These are phyloP conservation scores for Tonatia bakeri DNA, from an alignment of 2,113 vertebrate genomes.

Conservation along the genomic window DNA sequence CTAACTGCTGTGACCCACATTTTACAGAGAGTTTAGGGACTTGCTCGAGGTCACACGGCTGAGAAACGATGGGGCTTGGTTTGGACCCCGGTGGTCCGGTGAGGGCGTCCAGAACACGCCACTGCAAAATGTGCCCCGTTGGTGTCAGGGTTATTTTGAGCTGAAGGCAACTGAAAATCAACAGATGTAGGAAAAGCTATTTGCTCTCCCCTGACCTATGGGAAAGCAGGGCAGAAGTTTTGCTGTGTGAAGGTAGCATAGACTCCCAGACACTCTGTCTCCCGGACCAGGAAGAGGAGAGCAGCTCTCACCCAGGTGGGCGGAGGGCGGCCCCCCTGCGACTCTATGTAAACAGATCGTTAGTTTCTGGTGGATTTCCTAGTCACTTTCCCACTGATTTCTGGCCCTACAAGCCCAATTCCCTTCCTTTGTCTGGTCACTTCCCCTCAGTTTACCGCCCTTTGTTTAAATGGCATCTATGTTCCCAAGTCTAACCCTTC, in stretches of 20 bases:
- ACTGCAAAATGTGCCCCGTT: neutral
- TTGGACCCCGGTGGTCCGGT: neutral
- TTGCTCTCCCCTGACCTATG: neutral
- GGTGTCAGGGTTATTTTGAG: neutral
- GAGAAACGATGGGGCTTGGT: accelerated
- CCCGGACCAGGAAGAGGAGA: neutral
- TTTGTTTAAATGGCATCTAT: neutral
- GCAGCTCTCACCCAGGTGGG: neutral
- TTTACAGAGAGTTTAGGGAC: neutral
- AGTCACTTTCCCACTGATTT: neutral
- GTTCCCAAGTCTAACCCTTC: neutral
- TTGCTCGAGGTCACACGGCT: neutral
- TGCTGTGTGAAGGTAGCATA: neutral
- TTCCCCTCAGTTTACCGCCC: neutral
- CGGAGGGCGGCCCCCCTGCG: neutral
- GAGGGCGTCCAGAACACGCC: neutral
- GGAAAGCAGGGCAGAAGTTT: neutral
- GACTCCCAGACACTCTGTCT: no score
- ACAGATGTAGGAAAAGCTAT: neutral
- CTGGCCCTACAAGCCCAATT: neutral
- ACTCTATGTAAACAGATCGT: neutral
- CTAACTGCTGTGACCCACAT: neutral
- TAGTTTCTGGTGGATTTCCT: neutral
- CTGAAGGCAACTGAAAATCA: neutral
- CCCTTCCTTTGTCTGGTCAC: neutral